phyloP scores from a whole-genome alignment of 2,113 vertebrate species.

The Piprites chloris region DNA sequence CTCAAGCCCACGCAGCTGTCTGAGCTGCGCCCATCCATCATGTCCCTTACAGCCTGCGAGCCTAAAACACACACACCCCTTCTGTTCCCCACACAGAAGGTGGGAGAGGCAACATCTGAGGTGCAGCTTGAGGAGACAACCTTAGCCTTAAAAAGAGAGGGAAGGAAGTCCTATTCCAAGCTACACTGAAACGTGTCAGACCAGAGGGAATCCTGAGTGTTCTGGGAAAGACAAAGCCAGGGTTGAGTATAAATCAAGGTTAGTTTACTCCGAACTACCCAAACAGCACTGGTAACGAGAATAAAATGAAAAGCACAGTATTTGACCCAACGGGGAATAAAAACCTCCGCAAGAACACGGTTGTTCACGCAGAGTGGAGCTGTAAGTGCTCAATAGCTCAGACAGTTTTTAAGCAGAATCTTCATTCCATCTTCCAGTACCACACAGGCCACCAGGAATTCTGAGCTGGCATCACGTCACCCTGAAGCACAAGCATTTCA shows the following conservation, averaged over 20 bases:
- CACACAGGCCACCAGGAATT: neutral
- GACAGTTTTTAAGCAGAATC: neutral
- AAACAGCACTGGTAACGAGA: neutral
- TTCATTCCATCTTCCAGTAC: too few species aligned
- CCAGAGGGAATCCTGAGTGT: neutral
- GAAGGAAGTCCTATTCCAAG: neutral
- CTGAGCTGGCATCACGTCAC: neutral
- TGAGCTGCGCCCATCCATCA: neutral
- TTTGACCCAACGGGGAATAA: neutral
- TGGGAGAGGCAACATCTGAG: neutral
- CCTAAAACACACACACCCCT: neutral
- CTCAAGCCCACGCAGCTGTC: fast-evolving
- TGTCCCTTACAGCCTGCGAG: fast-evolving
- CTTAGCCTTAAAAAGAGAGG: neutral
- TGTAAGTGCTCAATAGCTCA: neutral
- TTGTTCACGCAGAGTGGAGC: neutral
- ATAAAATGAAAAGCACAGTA: neutral
- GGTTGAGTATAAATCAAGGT: neutral
- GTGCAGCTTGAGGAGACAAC: neutral
- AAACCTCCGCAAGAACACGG: neutral
- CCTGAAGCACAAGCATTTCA: neutral
- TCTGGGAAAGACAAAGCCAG: neutral
- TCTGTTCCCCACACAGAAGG: neutral
- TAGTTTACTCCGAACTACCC: neutral
- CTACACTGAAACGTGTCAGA: fast-evolving